Base-by-base conservation (phyloP, 64 coral and sea anemone genomes). In the Dendrophyllia cribrosa region DNA sequence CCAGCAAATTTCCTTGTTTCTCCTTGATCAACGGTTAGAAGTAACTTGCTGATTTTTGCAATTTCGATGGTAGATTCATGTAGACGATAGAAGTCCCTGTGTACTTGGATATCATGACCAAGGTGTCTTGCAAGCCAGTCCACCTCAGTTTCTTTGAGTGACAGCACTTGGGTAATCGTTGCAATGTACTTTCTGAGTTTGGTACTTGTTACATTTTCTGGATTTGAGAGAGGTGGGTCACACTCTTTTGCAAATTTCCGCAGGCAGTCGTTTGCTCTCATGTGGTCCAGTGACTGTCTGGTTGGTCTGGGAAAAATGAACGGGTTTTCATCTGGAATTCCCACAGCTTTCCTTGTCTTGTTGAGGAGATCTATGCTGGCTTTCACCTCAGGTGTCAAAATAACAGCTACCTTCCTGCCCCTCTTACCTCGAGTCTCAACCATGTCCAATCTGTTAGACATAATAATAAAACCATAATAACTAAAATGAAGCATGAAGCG, bases 381-480 rank as follows among this genome's bases (percentile, higher is more conserved):
- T 26, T 17, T 25, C 73, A 49, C 26, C 5, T 76, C 73, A 15
- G 43, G 43, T 26, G 73, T 76, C 15, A 76, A 49, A 13, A 76
- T 76, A 7, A 76, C 73, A 11, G 73, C 19, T 23, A 76, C 73
- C 49, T 76, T 81, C 12, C 78, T 56, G 19, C 78, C 78, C n/a
- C 78, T 13, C 59, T 81, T 81, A 22, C 56, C 58, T 46, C 60
- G 59, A 65, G 64, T 84, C 80, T 84, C 80, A 15, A 84, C 59
- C 24, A 84, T 84, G 34, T 84, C 80, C 44, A 84, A 20, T 66
- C 80, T 64, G 78, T 81, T 78, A 70, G 23, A 25, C 9, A 26
- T 5, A 70, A 70, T 7, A 70, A 23, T 23, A 26, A 23, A 74
- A 74, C 43, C 14, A 74, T 5, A 15, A 74, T 15, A 17, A 6